These are phyloP conservation scores for Microctenopoma lineatum DNA, from an alignment of 2,797 vertebrate genomes.

Conservation along the genomic window DNA sequence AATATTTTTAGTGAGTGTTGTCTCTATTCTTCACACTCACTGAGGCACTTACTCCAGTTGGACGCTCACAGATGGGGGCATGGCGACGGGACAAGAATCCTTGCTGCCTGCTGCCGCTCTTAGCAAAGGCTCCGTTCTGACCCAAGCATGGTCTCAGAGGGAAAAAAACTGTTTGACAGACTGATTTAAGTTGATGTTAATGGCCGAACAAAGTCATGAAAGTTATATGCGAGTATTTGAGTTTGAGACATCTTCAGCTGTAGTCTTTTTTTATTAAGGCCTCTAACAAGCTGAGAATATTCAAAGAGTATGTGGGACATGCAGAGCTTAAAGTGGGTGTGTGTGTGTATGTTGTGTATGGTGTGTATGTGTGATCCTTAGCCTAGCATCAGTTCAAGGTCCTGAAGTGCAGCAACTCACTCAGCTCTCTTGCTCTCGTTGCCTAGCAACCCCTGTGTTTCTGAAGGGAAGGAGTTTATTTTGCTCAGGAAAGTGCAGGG, in stretches of 20 bases:
- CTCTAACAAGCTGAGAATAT: slow-evolving; percentile 32
- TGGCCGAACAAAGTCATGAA: slow-evolving; percentile 17
- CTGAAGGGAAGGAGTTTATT: slow-evolving; percentile 52
- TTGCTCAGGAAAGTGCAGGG: slow-evolving; percentile 38
- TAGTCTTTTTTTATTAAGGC: slow-evolving; percentile 24
- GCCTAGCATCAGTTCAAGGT: slow-evolving; percentile 62
- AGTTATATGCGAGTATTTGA: neutral
- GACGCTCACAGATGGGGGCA: slow-evolving; percentile 37
- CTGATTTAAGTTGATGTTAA: slow-evolving; percentile 45
- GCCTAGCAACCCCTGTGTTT: slow-evolving; percentile 66
- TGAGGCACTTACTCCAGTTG: slow-evolving; percentile 57
- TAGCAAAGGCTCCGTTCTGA: slow-evolving; percentile 39
- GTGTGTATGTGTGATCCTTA: slow-evolving; percentile 52
- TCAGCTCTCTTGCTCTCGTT: slow-evolving; percentile 54
- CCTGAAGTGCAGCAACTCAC: slow-evolving; percentile 68
- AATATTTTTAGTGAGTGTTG: slow-evolving; percentile 73
- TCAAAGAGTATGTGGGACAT: slow-evolving; percentile 13
- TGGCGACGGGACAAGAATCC: slow-evolving; percentile 21
- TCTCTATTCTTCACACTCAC: slow-evolving; percentile 51
- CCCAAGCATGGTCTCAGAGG: slow-evolving; percentile 36
- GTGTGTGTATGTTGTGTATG: slow-evolving; percentile 21
- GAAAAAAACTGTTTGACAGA: slow-evolving; percentile 26
- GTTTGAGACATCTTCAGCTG: slow-evolving; percentile 19
- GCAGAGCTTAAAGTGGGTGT: slow-evolving; percentile 12
- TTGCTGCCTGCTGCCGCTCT: slow-evolving; percentile 26